Conservation (phyloP, 2,888 invertebrate species). For the Mesorhabditis belari region DNA sequence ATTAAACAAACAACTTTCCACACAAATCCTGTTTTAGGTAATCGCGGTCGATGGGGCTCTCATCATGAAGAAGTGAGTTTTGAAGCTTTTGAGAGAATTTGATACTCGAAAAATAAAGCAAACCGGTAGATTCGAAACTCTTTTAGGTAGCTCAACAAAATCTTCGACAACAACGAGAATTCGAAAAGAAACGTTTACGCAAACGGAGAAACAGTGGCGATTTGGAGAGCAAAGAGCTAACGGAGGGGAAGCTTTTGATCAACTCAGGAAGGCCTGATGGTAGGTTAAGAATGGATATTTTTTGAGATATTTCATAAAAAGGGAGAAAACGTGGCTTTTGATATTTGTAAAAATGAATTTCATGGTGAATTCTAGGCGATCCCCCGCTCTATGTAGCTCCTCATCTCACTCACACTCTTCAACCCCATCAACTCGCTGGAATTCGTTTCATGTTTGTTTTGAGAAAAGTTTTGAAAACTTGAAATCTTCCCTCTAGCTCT, state of each 20-base stretch:
- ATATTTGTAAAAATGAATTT: neutral
- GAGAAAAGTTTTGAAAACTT: neutral
- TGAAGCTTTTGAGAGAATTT: too few relatives aligned
- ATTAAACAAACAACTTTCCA: neutral
- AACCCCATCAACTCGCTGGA: slow-evolving; percentile 49
- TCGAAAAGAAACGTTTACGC: neutral
- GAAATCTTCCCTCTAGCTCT: neutral
- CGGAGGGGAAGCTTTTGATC: slow-evolving; percentile 32
- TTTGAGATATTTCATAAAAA: neutral
- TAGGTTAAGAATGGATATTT: neutral
- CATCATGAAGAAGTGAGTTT: neutral
- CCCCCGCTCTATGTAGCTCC: slow-evolving; percentile 35
- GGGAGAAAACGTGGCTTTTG: neutral
- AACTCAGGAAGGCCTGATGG: slow-evolving; percentile 23
- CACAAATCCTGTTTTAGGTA: neutral
- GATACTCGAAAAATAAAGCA: too few relatives aligned
- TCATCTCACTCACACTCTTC: slow-evolving; percentile 38
- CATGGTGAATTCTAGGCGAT: slow-evolving; percentile 18
- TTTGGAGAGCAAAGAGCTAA: slow-evolving; percentile 26
- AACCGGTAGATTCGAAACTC: too few relatives aligned
- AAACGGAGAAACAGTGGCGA: slow-evolving; percentile 9
- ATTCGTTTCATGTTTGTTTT: slow-evolving; percentile 43
- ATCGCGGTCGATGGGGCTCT: neutral
- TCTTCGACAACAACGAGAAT: neutral
- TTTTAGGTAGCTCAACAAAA: neutral